These are phyloP conservation scores for Anolis carolinensis DNA, from an alignment of 2,113 vertebrate species.

Conservation along the genomic window DNA sequence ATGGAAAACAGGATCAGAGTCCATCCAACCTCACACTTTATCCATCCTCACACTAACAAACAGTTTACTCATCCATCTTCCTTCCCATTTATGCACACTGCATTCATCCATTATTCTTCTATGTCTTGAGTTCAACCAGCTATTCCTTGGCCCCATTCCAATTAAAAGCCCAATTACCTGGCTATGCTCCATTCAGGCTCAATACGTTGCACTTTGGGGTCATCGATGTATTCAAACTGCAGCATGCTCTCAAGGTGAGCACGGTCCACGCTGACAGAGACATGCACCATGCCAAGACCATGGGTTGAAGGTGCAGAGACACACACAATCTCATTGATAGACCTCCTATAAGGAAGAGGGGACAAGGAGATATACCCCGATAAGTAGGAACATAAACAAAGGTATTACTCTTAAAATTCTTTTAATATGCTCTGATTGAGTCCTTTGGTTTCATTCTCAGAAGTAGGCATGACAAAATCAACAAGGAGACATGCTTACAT, in stretches of 20 bases:
- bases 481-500: not conserved
- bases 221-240: slow-evolving; percentile 94
- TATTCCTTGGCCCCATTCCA: rapidly evolving
- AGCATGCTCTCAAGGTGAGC: slow-evolving; percentile 87
- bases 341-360: slow-evolving; percentile 76
- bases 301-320: slow-evolving; percentile 88
- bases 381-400: rapidly evolving
- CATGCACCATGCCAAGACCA: slow-evolving; percentile 85
- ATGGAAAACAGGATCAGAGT: not conserved
- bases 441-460: not conserved
- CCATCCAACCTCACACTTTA: not conserved
- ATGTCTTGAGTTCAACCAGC: too few species aligned
- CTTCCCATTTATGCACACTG: not conserved
- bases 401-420: not conserved
- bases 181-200: slow-evolving; percentile 98
- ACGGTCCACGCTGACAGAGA: slow-evolving; percentile 89
- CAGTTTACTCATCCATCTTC: not conserved
- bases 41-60: not conserved
- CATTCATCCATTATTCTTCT: not conserved
- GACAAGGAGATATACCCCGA: rapidly evolving
- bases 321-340: slow-evolving; percentile 91
- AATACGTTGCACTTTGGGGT: slow-evolving; percentile 91
- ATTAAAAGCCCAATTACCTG: slow-evolving; percentile 76
- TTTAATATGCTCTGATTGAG: not conserved
- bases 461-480: not conserved